Conservation (phyloP, 2,113 vertebrate species). For the Gavia stellata region DNA sequence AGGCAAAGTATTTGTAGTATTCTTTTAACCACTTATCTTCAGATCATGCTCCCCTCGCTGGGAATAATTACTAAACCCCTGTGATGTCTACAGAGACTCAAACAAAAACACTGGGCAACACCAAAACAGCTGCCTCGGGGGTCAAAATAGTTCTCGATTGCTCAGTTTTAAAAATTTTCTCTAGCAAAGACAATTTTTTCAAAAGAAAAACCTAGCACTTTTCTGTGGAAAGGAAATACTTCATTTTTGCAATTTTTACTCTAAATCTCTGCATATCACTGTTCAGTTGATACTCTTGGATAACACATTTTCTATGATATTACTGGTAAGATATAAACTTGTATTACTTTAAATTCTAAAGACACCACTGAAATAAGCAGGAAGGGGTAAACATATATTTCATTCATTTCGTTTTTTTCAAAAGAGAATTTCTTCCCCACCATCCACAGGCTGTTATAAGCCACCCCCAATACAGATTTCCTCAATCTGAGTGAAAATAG, state of each 20-base stretch:
- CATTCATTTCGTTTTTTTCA: not conserved
- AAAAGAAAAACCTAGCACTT: conserved; percentile 23
- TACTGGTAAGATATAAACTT: not conserved
- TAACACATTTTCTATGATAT: not conserved
- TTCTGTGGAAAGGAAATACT: not conserved
- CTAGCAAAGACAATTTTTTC: conserved; percentile 43
- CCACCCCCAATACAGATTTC: not conserved
- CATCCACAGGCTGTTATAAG: not conserved
- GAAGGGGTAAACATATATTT: not conserved
- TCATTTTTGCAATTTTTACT: not conserved
- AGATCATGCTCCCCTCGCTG: not conserved
- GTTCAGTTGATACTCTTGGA: not conserved
- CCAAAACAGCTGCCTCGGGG: conserved; percentile 43
- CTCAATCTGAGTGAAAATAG: not conserved
- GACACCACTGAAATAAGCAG: not conserved
- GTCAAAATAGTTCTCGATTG: conserved; percentile 44
- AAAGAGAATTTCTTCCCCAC: not conserved
- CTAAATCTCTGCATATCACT: not conserved
- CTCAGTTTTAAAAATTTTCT: conserved; percentile 10
- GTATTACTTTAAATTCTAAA: not conserved
- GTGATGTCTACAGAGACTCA: not conserved
- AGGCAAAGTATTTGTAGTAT: not conserved
- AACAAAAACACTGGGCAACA: conserved; percentile 1
- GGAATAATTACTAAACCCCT: conserved; percentile 29
- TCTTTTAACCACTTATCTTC: not conserved